Base-by-base conservation (phyloP, 2,113 vertebrate species). In the Emydura subglobosa region DNA sequence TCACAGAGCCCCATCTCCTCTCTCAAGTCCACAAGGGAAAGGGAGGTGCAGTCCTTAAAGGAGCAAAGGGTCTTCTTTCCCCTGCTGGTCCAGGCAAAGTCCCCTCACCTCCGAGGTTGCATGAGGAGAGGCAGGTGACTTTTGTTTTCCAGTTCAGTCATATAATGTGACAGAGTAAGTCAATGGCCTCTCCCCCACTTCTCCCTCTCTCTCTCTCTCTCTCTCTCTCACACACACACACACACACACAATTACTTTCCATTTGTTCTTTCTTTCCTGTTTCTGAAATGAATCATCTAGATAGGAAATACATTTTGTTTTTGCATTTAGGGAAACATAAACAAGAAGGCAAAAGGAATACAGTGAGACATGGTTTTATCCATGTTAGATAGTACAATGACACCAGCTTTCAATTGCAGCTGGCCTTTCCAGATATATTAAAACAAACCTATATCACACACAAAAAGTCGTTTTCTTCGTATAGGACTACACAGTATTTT, bases 361-460 rank as follows among this genome's bases (percentile, higher is more conserved):
- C 12, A 49, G 7, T 61, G 87, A 86, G 49, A 90, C 84, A 82
- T 90, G 21, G 79, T 92, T 84, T 78, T 82, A 90, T 27, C 39
- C 57, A 47, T 65, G 29, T 0, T 0, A 74, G 42, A 90, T 83
- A 91, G 51, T 42, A 78, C 6, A 9, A 44, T 94, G 89, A 83
- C 87, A 88, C 53, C 34, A 89, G 95, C 91, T 91, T 90, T 79
- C 85, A 91, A n/a, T 24, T 54, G 39, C 51, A 74, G 91, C 74
- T 49, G 84, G 34, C 83, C 87, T 57, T 91, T 82, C 57, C 50
- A 84, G 74, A 82, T 59, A n/a, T 82, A 84, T 87, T 44, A 79
- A 83, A 91, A 94, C 21, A 72, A 87, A 82, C 84, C 19, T 87
- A n/a, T 86, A 81, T 92, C 65, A 82, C 92, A 82, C 14, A 54